Percentiles rank a stretch among this genome's conserved stretches.
These are phyloP conservation scores for Melanophora roralis DNA, from an alignment of 2,888 invertebrate genomes.

Conservation along the genomic window DNA sequence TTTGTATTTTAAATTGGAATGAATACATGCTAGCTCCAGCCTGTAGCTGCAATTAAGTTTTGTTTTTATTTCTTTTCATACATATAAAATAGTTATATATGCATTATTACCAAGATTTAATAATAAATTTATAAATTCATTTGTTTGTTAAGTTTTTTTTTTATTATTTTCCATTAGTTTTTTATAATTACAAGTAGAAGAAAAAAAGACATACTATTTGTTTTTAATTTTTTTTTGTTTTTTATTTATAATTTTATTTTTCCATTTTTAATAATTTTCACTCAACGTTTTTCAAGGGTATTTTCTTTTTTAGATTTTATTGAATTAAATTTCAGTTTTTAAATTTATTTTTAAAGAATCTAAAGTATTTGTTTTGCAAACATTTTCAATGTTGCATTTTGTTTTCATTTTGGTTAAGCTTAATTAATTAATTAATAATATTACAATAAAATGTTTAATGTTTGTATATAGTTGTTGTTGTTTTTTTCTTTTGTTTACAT, in stretches of 20 bases:
- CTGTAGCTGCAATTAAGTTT: conserved; percentile 51
- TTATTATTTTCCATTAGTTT: conserved; percentile 32
- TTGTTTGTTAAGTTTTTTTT: conserved; percentile 23
- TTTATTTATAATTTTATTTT: conserved; percentile 47
- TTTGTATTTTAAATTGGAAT: conserved; percentile 3
- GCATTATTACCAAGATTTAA: conserved; percentile 37
- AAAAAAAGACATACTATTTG: conserved; percentile 57
- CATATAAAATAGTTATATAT: conserved; percentile 15
- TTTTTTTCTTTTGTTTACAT: conserved; percentile 37
- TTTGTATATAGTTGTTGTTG: conserved; percentile 49
- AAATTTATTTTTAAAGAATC: conserved; percentile 35
- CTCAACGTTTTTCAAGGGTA: conserved; percentile 58
- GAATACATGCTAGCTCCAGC: conserved; percentile 36
- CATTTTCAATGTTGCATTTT: conserved; percentile 53
- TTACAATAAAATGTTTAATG: conserved; percentile 52
- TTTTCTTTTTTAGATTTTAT: conserved; percentile 38
- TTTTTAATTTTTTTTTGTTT: conserved; percentile 30
- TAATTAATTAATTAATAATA: conserved; percentile 48
- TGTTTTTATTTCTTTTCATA: conserved; percentile 6
- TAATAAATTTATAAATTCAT: conserved; percentile 59
- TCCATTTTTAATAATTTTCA: conserved; percentile 59
- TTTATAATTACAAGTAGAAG: conserved; percentile 52
- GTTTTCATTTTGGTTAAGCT: conserved; percentile 51
- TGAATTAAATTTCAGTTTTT: conserved; percentile 54
- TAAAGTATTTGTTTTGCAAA: conserved; percentile 47